Base-by-base conservation (phyloP, 2,797 vertebrate species). In the Sciaenops ocellatus region DNA sequence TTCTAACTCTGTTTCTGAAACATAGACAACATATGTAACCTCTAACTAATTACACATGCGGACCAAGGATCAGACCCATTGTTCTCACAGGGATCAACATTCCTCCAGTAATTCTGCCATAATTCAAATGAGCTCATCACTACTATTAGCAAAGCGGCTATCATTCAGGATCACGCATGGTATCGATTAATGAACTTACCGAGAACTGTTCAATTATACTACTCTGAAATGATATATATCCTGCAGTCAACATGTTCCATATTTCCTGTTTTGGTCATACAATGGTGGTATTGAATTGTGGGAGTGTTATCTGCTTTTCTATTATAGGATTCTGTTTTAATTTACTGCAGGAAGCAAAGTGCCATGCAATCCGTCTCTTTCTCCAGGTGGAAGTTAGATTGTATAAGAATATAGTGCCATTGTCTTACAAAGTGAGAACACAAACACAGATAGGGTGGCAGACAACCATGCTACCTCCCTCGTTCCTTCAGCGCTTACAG, bases 391-490 rank as follows among this genome's bases (percentile, higher is more conserved):
- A 91, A 89, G 88, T 92, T 92, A 87, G 88, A 91, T 83, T 77
- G 85, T 90, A 91, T 89, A 90, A 89, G 81, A 93, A 90, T 90
- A 89, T 86, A 85, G 84, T 84, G 81, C 83, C 80, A 86, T 90
- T 91, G 88, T 93, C 83, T 91, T 79, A 80, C 85, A 90, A 90
- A 92, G 88, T 76, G 79, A 87, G 85, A 87, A 85, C 90, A 90
- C 79, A 90, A 92, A 89, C 84, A 76, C 80, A 86, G 79, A 87
- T 79, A 65, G 65, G 66, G 65, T 76, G 62, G 71, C 68, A 85
- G 88, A 88, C 80, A 78, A 71, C 64, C 51, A 48, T 69, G 56
- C 54, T 42, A 64, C 70, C 78, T 79, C 64, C 69, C 24, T 80
- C 38, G 34, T 62, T 82, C 63, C 64, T 73, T 46, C 34, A 63